Percentiles rank a stretch among this genome's conserved stretches.
These are phyloP conservation scores for Campaea margaritaria DNA, from an alignment of 2,888 invertebrate genomes.

Conservation along the genomic window DNA sequence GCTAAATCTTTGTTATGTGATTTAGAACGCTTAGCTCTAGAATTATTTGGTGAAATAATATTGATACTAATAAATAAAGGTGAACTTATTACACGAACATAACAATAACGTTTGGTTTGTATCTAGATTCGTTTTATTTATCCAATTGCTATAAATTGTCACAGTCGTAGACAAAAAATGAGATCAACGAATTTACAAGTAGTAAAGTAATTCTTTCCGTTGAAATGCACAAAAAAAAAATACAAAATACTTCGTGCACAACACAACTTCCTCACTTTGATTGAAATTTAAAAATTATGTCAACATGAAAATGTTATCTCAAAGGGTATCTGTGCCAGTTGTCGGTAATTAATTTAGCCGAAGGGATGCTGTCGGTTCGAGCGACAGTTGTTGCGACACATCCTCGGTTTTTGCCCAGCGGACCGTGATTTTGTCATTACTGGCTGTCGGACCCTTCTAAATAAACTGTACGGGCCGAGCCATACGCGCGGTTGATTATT, in stretches of 20 bases:
- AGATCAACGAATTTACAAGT: too few relatives aligned
- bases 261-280: not conserved
- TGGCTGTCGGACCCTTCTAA: constrained; percentile 32
- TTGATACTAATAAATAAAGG: not conserved
- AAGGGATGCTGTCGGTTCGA: constrained; percentile 35
- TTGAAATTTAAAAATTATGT: constrained; percentile 14
- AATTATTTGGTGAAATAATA: too few relatives aligned
- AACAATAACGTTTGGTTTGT: too few relatives aligned
- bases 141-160: too few relatives aligned
- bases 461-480: constrained; percentile 8
- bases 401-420: constrained; percentile 38
- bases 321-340: constrained; percentile 31
- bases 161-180: too few relatives aligned
- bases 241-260: not conserved
- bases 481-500: not conserved
- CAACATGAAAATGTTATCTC: constrained; percentile 18
- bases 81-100: not conserved
- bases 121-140: too few relatives aligned
- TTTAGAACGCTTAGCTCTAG: constrained; percentile 4
- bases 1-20: constrained; percentile 22
- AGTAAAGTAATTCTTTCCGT: too few relatives aligned
- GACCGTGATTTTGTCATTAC: constrained; percentile 40
- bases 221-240: not conserved
- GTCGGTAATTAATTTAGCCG: constrained; percentile 38
- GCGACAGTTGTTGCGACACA: constrained; percentile 32